Conservation (phyloP, 2,113 vertebrate genomes). For the Lagopus leucura region DNA sequence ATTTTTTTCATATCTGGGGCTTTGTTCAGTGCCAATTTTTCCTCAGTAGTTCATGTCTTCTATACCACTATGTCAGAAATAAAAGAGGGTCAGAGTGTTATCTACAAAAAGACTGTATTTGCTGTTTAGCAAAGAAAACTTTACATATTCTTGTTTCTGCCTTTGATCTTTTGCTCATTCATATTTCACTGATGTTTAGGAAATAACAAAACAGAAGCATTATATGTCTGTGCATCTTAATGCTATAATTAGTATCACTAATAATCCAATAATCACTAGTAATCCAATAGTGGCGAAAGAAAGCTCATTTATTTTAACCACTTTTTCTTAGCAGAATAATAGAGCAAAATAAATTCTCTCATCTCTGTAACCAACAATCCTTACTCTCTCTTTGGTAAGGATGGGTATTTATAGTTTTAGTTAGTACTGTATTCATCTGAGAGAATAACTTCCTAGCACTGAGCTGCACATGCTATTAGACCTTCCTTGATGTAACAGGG, state of each 20-base stretch:
- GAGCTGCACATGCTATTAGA: neutral
- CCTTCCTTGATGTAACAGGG: neutral
- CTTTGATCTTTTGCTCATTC: constrained; percentile 2
- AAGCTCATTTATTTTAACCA: neutral
- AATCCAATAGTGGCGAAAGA: neutral
- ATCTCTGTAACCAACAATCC: neutral
- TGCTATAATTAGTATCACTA: neutral
- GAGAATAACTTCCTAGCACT: neutral
- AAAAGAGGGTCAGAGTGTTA: neutral
- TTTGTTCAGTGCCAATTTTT: neutral
- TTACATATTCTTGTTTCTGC: neutral
- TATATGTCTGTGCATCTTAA: neutral
- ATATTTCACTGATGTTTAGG: neutral
- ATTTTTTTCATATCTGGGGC: neutral
- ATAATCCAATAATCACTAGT: neutral
- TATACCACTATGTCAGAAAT: neutral
- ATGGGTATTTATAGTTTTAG: constrained; percentile 7
- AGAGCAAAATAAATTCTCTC: neutral
- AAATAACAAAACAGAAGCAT: neutral
- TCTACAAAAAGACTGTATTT: neutral
- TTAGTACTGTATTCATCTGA: neutral
- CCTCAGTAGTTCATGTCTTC: neutral
- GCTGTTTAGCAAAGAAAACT: neutral
- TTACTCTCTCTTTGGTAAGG: neutral
- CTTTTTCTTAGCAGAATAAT: neutral